Percentiles rank a stretch among this genome's conserved stretches.
These are phyloP conservation scores for Aphelenchoides fujianensis DNA, from an alignment of 1,140 invertebrate genomes.

Conservation along the genomic window DNA sequence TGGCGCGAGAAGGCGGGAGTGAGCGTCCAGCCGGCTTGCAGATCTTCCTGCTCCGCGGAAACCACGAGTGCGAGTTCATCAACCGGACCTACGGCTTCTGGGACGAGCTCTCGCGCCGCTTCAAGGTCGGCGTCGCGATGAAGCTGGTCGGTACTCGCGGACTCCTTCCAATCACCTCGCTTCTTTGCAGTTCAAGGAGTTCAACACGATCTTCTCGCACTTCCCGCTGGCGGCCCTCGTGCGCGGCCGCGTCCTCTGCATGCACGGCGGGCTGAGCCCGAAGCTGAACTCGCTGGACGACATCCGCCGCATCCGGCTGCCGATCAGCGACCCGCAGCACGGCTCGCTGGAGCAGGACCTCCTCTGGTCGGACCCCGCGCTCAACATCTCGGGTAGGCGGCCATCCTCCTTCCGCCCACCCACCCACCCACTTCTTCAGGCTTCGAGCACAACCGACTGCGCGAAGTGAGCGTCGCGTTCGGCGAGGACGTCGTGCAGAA, in stretches of 20 bases:
- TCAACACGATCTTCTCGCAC: slow-evolving; percentile 64
- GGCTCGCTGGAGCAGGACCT: slow-evolving; percentile 58
- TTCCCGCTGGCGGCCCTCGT: slow-evolving; percentile 73
- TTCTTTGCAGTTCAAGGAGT: slow-evolving; percentile 68
- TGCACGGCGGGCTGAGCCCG: slow-evolving; percentile 76
- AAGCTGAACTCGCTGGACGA: slow-evolving; percentile 68
- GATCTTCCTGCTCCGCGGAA: slow-evolving; percentile 69
- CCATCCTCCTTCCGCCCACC: slow-evolving; percentile 67
- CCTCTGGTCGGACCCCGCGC: slow-evolving; percentile 66
- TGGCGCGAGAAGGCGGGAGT: not conserved
- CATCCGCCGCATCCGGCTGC: slow-evolving; percentile 38
- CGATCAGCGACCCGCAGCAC: slow-evolving; percentile 23
- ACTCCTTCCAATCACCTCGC: too few species aligned
- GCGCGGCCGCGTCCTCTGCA: slow-evolving; percentile 68
- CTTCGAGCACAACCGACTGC: slow-evolving; percentile 56
- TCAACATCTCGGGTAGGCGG: slow-evolving; percentile 46
- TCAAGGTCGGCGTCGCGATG: slow-evolving; percentile 59
- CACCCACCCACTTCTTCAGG: slow-evolving; percentile 60
- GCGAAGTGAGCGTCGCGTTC: slow-evolving; percentile 37
- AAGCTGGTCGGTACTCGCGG: too few species aligned
- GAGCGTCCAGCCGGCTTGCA: slow-evolving; percentile 9
- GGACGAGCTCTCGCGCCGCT: slow-evolving; percentile 68
- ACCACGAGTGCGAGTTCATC: slow-evolving; percentile 71
- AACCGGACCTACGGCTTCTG: slow-evolving; percentile 63
- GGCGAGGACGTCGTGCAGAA: slow-evolving; percentile 40